A percentile compares a stretch with the other conserved stretches of the same genome.
Evolutionary conservation across 2,113 vertebrate species (phyloP).

Genomic region (Neopipo cinnamomea): DNA sequence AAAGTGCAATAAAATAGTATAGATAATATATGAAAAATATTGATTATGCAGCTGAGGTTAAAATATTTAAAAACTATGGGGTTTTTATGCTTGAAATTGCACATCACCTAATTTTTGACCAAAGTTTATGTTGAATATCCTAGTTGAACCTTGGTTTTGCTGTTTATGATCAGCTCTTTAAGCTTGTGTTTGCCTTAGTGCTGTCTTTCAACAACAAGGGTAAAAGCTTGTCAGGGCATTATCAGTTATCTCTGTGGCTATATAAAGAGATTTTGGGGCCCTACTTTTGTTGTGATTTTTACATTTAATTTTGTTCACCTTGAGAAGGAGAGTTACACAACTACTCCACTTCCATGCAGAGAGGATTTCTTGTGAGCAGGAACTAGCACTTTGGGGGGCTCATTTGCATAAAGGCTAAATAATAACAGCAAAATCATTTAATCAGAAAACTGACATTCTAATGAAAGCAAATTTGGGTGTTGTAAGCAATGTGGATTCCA

Average conservation of each 20-base stretch:
- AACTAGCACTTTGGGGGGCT: neutral
- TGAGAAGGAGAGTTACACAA: constrained; percentile 9
- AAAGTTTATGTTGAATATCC: neutral
- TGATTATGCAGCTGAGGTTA: neutral
- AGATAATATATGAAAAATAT: neutral
- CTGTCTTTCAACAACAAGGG: neutral
- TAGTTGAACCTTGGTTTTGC: neutral
- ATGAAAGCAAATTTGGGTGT: neutral
- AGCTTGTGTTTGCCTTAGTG: neutral
- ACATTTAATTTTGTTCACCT: constrained; percentile 13
- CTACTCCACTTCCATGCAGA: neutral
- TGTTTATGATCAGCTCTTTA: neutral
- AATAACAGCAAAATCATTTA: neutral
- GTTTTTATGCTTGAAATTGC: neutral
- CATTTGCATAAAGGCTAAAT: constrained; percentile 1
- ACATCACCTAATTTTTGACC: neutral
- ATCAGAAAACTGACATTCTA: constrained; percentile 15
- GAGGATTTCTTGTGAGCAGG: neutral
- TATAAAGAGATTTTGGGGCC: neutral
- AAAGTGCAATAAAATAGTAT: neutral
- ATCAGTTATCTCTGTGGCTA: neutral
- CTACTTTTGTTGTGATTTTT: neutral
- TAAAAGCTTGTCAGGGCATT: neutral
- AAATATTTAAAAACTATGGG: neutral
- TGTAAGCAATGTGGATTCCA: neutral